Percentiles rank a stretch among this genome's conserved stretches.
phyloP scores from a whole-genome alignment of 2,888 invertebrate species.

The Atethmia centrago region DNA sequence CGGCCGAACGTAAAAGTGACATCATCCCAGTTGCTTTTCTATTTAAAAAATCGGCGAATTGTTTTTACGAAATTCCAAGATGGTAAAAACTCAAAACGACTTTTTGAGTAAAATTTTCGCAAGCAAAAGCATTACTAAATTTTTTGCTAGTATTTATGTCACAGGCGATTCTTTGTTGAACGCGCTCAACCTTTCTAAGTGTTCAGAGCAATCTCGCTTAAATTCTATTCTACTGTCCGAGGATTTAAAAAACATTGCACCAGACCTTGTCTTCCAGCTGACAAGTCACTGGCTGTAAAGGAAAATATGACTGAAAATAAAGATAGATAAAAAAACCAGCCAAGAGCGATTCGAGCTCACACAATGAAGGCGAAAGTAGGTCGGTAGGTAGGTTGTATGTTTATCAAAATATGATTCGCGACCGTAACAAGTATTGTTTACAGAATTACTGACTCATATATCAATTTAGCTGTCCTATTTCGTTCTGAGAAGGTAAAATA shows the following conservation, averaged over 20 bases:
- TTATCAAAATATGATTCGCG: too few species aligned
- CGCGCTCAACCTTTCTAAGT: background rate
- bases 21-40: background rate
- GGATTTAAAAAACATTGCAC: conserved; percentile 21
- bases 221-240: background rate
- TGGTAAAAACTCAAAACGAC: background rate
- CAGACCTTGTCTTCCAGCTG: conserved; percentile 6
- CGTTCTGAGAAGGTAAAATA: background rate
- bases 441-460: background rate
- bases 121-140: conserved; percentile 1
- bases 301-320: background rate
- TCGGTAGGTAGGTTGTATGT: too few species aligned
- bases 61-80: too few species aligned
- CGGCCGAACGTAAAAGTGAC: background rate
- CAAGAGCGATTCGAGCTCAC: too few species aligned
- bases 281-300: background rate
- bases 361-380: too few species aligned
- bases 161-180: conserved; percentile 31
- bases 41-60: background rate
- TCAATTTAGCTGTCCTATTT: background rate
- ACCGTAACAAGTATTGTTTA: too few species aligned
- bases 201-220: conserved; percentile 6
- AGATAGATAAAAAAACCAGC: background rate
- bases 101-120: background rate
- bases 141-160: conserved; percentile 42